Conservation (phyloP, 2,888 invertebrate species). For the Allophyes oxyacanthae region DNA sequence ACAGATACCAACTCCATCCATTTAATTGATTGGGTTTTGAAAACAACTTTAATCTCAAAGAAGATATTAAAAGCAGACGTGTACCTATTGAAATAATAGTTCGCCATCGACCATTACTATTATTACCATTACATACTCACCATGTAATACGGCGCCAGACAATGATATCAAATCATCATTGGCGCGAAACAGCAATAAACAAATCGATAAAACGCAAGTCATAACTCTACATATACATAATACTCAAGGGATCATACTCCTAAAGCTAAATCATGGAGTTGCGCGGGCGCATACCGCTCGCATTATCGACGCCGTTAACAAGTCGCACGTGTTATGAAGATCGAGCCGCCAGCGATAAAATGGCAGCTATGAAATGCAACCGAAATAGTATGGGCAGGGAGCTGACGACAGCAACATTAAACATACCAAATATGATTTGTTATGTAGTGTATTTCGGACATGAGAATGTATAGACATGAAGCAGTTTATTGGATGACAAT, state of each 20-base stretch:
- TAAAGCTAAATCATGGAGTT: slow-evolving; percentile 41
- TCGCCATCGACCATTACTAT: too few species aligned
- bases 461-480: too few species aligned
- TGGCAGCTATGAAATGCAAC: slow-evolving; percentile 57
- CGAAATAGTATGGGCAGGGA: slow-evolving; percentile 55
- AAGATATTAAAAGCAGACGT: too few species aligned
- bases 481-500: too few species aligned
- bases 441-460: not conserved
- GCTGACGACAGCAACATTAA: slow-evolving; percentile 1
- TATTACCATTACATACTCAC: not conserved
- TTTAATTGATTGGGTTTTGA: too few species aligned
- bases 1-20: too few species aligned
- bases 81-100: too few species aligned
- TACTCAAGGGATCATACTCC: slow-evolving; percentile 35
- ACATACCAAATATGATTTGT: not conserved
- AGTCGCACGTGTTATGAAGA: slow-evolving; percentile 65
- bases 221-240: slow-evolving; percentile 16
- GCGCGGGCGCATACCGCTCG: slow-evolving; percentile 58
- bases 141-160: not conserved
- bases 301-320: slow-evolving; percentile 66
- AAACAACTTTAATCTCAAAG: too few species aligned
- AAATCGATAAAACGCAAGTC: slow-evolving; percentile 19
- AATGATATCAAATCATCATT: slow-evolving; percentile 1
- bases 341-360: slow-evolving; percentile 60
- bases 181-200: slow-evolving; percentile 9